Conservation (phyloP, 2,888 invertebrate genomes). For the Euspilapteryx auroguttella region DNA sequence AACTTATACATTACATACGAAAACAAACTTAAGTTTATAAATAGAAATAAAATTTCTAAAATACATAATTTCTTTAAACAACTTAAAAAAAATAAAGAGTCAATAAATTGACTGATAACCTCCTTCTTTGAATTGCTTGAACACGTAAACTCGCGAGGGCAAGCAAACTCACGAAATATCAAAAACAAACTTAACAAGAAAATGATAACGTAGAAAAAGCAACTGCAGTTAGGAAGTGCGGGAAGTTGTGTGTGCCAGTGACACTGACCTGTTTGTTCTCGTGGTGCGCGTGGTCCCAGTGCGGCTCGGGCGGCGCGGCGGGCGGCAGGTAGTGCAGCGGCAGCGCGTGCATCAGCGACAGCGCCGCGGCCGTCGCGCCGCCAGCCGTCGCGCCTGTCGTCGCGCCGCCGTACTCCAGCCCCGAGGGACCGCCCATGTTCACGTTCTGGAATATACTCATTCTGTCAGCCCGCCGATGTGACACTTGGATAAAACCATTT, state of each 20-base stretch:
- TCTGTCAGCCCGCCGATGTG: too few species aligned
- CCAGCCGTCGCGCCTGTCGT: not conserved
- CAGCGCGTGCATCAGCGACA: slow-evolving; percentile 47
- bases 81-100: too few species aligned
- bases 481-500: too few species aligned
- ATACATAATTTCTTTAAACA: too few species aligned
- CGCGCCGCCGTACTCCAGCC: not conserved
- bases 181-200: too few species aligned
- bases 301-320: slow-evolving; percentile 17
- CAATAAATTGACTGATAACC: too few species aligned
- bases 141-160: too few species aligned
- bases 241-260: not conserved
- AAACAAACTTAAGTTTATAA: not conserved
- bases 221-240: not conserved
- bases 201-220: too few species aligned
- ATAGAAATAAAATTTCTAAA: not conserved
- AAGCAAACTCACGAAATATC: too few species aligned
- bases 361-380: slow-evolving; percentile 8
- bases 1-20: not conserved
- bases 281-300: slow-evolving; percentile 30
- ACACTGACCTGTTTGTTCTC: slow-evolving; percentile 29
- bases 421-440: too few species aligned
- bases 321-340: slow-evolving; percentile 48
- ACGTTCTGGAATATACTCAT: not conserved
- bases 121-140: too few species aligned